Base-by-base conservation (phyloP, 2,797 vertebrate species). In the Sebastes cheni region DNA sequence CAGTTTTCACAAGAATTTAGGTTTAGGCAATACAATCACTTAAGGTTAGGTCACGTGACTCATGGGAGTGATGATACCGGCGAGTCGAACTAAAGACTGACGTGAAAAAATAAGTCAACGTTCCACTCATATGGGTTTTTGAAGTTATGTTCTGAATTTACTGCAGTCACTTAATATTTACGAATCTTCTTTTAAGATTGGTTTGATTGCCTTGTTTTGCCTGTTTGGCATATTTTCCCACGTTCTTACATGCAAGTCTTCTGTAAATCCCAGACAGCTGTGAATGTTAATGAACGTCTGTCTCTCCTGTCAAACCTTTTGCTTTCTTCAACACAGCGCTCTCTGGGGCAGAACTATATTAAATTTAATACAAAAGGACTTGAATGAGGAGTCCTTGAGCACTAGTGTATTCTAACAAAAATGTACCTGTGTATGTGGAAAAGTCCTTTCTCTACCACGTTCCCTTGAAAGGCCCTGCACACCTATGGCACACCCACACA, bases 201-300 rank as follows among this genome's bases (percentile, higher is more conserved):
- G n/a, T 59, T 14, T 12, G 36, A 9, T 58, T 34, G 16, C 30
- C 18, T 32, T 54, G 14, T 42, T 16, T 20, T 59, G 27, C n/a
- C 27, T 60, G 23, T 58, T 20, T 56, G 34, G 18, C 30, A 25
- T 29, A 34, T 72, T 29, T 62, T 23, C 6, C 58, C 8, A 4
- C 20, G 12, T 77, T 72, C 30, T 34, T 25, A 42, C 23, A 58
- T 58, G 4, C n/a, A 23, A 23, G 58, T 46, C 8, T 11, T 59
- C 23, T 66, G 23, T 54, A 69, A 77, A 67, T 76, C 34, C 61
- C 50, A 6, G 16, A 42, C 32, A 77, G 55, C 77, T 79, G 71
- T 62, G 58, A 79, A 54, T 62, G 62, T 54, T 72, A 27, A 79
- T 72, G 52, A 81, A 77, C 8, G 14, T 62, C 50, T 68, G 65